A percentile compares a stretch with the other conserved stretches of the same genome.
These are phyloP conservation scores for Nyctibius grandis DNA, from an alignment of 2,797 vertebrate species.

Conservation along the genomic window DNA sequence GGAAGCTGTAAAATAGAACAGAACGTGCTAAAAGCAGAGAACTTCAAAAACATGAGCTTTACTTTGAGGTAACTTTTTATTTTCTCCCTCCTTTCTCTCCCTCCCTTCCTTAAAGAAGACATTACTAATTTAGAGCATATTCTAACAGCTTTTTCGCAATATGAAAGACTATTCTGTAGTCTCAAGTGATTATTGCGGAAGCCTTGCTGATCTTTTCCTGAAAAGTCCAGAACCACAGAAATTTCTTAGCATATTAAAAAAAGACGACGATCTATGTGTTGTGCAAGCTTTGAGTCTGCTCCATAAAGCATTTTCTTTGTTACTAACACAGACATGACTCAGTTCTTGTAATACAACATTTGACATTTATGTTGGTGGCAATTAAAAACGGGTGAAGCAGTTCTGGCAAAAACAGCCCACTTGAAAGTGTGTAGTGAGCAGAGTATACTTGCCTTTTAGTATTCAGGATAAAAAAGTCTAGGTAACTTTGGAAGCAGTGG, in stretches of 20 bases:
- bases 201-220: slow-evolving; percentile 43
- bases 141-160: slow-evolving; percentile 34
- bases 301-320: slow-evolving; percentile 49
- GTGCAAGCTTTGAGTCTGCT: slow-evolving; percentile 34
- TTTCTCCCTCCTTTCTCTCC: not conserved
- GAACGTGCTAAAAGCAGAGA: slow-evolving; percentile 62
- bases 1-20: slow-evolving; percentile 64
- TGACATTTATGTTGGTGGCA: slow-evolving; percentile 33
- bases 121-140: slow-evolving; percentile 14
- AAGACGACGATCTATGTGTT: not conserved
- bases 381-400: slow-evolving; percentile 2
- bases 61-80: not conserved
- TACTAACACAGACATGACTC: slow-evolving; percentile 44
- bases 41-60: slow-evolving; percentile 60
- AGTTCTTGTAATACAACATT: slow-evolving; percentile 17
- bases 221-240: slow-evolving; percentile 50
- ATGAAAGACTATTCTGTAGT: not conserved
- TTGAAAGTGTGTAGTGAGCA: not conserved
- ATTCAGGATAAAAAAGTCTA: not conserved
- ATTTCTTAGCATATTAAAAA: not conserved
- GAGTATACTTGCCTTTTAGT: not conserved
- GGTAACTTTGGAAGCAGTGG: not conserved
- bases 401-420: slow-evolving; percentile 2
- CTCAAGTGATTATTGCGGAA: slow-evolving; percentile 50
- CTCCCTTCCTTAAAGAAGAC: not conserved